Conservation (phyloP, 2,888 invertebrate species). For the Chrysotoxum bicinctum region DNA sequence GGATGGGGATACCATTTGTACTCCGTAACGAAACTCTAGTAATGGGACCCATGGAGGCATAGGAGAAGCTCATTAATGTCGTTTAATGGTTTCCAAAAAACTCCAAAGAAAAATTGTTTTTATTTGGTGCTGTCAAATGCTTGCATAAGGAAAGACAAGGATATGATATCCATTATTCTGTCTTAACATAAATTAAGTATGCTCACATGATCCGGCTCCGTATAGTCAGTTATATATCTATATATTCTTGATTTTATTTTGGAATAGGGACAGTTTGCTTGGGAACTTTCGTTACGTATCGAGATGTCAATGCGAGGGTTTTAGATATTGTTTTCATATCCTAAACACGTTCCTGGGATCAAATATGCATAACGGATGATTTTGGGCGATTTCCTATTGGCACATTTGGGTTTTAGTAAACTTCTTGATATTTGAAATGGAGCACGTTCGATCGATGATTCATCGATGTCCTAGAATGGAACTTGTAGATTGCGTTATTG, state of each 20-base stretch:
- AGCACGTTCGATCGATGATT: conserved; percentile 20
- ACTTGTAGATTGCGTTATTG: conserved; percentile 9
- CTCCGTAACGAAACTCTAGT: background rate
- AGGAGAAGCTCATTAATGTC: conserved; percentile 15
- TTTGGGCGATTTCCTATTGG: conserved; percentile 36
- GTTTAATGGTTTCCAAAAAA: conserved; percentile 1
- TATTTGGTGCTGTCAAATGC: conserved; percentile 1
- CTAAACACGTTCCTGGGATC: conserved; percentile 35
- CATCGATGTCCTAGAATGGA: background rate
- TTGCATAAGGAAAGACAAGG: background rate
- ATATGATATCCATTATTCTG: conserved; percentile 1
- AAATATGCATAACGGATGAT: conserved; percentile 44
- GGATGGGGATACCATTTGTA: background rate
- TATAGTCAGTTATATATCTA: conserved; percentile 1
- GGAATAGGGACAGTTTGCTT: background rate
- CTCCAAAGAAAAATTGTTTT: background rate
- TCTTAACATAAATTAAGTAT: conserved; percentile 3
- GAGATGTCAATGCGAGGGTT: conserved; percentile 7
- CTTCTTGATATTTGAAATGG: conserved; percentile 12
- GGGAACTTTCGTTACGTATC: background rate
- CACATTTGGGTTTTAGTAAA: background rate
- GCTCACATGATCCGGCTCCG: background rate
- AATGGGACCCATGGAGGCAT: background rate
- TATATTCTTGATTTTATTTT: background rate
- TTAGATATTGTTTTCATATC: background rate